Evolutionary conservation across 2,113 vertebrate genomes (phyloP).

Genomic region (Fulmarus glacialis): DNA sequence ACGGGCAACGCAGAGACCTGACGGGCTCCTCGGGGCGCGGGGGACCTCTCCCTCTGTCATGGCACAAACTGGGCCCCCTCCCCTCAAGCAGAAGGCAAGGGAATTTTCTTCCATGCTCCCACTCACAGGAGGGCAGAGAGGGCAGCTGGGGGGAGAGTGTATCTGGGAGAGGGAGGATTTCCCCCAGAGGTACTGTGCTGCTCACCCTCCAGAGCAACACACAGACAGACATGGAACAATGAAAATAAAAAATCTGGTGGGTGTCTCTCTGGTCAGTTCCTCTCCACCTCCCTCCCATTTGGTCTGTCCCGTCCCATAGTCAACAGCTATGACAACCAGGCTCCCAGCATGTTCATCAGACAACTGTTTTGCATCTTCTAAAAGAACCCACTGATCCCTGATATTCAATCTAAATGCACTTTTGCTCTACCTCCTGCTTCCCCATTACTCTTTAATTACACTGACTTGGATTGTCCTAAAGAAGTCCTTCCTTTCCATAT

Average conservation of each 20-base stretch:
- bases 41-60: background rate
- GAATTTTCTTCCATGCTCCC: background rate
- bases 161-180: background rate
- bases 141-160: background rate
- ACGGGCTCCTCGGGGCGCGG: background rate
- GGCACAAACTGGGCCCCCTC: background rate
- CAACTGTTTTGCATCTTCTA: background rate
- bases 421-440: background rate
- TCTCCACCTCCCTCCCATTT: background rate
- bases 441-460: background rate
- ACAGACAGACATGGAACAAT: background rate
- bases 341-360: background rate
- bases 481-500: background rate
- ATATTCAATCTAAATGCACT: background rate
- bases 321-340: background rate
- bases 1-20: background rate
- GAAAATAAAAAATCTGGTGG: background rate
- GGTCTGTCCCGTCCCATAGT: background rate
- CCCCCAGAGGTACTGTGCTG: rapidly evolving
- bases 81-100: background rate
- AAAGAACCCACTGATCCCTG: background rate
- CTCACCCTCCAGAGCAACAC: background rate
- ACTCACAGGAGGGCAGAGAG: background rate
- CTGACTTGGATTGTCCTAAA: background rate
- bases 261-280: background rate